Conservation (phyloP, 1,140 invertebrate species). For the Penaeus indicus region DNA sequence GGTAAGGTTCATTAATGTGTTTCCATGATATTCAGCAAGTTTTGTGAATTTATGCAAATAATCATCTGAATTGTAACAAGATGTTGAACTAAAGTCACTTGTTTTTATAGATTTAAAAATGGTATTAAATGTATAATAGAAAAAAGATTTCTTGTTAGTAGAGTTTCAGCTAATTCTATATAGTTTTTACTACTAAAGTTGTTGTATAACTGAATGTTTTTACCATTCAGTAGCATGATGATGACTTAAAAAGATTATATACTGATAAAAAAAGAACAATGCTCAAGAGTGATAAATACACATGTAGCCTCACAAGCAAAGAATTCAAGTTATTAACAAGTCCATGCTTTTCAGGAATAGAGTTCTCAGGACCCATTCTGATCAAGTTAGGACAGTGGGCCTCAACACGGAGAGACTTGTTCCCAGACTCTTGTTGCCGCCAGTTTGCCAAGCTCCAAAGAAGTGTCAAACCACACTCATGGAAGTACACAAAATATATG, state of each 20-base stretch:
- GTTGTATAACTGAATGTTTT: too few relatives aligned
- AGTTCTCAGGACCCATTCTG: slow-evolving; percentile 73
- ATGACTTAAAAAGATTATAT: too few relatives aligned
- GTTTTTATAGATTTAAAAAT: too few relatives aligned
- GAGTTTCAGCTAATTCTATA: too few relatives aligned
- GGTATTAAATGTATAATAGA: too few relatives aligned
- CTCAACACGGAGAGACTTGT: slow-evolving; percentile 72
- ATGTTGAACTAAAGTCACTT: too few relatives aligned
- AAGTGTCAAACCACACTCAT: slow-evolving; percentile 70
- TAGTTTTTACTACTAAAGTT: too few relatives aligned
- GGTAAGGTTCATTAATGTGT: not conserved
- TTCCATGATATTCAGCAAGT: not conserved
- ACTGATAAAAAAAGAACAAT: not conserved
- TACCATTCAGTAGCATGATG: too few relatives aligned
- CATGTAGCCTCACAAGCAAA: not conserved
- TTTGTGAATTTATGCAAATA: not conserved
- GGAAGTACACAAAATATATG: slow-evolving; percentile 69
- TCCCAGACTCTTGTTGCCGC: slow-evolving; percentile 72
- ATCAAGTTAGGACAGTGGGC: slow-evolving; percentile 73
- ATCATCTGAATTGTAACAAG: too few relatives aligned
- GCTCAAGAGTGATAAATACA: not conserved
- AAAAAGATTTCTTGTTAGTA: too few relatives aligned
- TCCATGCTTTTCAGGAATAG: slow-evolving; percentile 68
- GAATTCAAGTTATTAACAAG: not conserved
- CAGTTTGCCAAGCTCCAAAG: slow-evolving; percentile 70